These are phyloP conservation scores for Pandemis heparana DNA, from an alignment of 2,888 invertebrate species.

Conservation along the genomic window DNA sequence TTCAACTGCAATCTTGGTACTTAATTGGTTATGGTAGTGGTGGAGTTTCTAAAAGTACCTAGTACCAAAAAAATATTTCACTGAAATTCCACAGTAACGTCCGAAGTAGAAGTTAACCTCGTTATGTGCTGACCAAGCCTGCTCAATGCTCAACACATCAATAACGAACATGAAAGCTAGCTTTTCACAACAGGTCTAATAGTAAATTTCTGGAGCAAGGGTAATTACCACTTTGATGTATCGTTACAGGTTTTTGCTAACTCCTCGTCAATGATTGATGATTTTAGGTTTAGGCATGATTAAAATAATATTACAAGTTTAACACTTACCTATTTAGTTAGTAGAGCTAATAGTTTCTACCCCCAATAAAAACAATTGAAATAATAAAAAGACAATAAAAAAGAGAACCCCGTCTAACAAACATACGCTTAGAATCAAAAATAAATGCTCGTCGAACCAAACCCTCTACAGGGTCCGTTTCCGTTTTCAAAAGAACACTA, in stretches of 20 bases:
- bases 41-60: too few relatives aligned
- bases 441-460: conserved; percentile 25
- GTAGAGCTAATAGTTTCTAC: neutral
- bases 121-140: neutral
- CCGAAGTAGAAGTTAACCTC: neutral
- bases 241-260: conserved; percentile 32
- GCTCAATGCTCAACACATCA: conserved; percentile 25
- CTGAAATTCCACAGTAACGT: neutral
- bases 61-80: neutral
- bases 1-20: too few relatives aligned
- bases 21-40: too few relatives aligned
- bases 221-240: conserved; percentile 40
- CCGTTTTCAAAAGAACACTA: conserved; percentile 35
- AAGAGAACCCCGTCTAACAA: conserved; percentile 22
- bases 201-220: conserved; percentile 23
- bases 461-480: conserved; percentile 12
- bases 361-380: neutral
- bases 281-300: conserved; percentile 10
- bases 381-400: conserved; percentile 21
- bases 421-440: conserved; percentile 11
- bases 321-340: too few relatives aligned
- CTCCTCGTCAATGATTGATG: conserved; percentile 34
- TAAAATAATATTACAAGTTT: conserved; percentile 18
- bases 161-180: conserved; percentile 35
- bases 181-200: conserved; percentile 11